Conservation (phyloP, 2,888 invertebrate species). For the Agrotis puta region DNA sequence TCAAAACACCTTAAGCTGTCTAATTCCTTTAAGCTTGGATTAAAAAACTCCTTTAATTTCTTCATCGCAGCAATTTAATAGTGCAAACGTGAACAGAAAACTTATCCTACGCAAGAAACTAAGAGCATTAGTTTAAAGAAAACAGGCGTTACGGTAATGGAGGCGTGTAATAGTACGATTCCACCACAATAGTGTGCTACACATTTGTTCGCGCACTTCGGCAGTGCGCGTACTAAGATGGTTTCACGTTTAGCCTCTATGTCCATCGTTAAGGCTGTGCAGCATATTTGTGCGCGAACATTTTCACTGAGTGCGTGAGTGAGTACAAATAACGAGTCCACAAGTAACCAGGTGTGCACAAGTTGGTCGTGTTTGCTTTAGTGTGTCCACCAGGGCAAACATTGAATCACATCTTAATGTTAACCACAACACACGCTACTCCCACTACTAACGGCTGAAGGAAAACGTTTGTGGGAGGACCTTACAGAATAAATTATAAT, state of each 20-base stretch:
- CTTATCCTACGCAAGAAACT: conserved; percentile 13
- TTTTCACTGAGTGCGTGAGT: too few relatives aligned
- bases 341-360: too few relatives aligned
- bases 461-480: conserved; percentile 20
- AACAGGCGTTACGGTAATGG: conserved; percentile 12
- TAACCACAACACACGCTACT: conserved; percentile 28
- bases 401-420: conserved; percentile 8
- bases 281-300: too few relatives aligned
- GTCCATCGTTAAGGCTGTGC: too few relatives aligned
- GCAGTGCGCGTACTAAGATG: too few relatives aligned
- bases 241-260: too few relatives aligned
- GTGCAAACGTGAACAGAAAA: background rate
- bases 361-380: too few relatives aligned
- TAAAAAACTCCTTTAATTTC: conserved; percentile 7
- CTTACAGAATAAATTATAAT: conserved; percentile 48
- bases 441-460: conserved; percentile 6
- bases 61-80: background rate
- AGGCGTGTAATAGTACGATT: conserved; percentile 12
- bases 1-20: too few relatives aligned
- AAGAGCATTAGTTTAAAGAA: conserved; percentile 17
- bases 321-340: too few relatives aligned
- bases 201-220: too few relatives aligned
- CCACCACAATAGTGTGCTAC: too few relatives aligned
- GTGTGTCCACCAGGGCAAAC: too few relatives aligned
- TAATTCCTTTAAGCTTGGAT: background rate